A percentile compares a stretch with the other conserved stretches of the same genome.
These are phyloP conservation scores for Sycophaga agraensis DNA, from an alignment of 1,140 invertebrate genomes.

Conservation along the genomic window DNA sequence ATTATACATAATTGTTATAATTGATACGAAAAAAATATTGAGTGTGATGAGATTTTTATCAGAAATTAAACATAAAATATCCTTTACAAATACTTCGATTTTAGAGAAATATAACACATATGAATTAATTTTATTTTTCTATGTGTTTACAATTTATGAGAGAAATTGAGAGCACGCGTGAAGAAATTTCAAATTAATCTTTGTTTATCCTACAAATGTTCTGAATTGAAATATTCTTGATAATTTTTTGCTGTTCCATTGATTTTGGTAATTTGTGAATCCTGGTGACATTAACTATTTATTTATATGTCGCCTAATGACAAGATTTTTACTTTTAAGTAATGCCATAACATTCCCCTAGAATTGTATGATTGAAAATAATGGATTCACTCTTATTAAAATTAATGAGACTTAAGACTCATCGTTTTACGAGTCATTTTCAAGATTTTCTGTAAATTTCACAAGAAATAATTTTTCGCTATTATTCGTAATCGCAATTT, in stretches of 20 bases:
- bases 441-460: background rate
- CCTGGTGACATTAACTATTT: conserved; percentile 34
- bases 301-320: conserved; percentile 15
- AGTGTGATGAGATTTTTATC: too few relatives aligned
- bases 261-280: conserved; percentile 55
- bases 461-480: background rate
- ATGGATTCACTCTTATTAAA: conserved; percentile 54
- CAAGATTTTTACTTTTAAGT: conserved; percentile 31
- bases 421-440: background rate
- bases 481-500: background rate
- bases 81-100: too few relatives aligned
- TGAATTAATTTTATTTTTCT: conserved; percentile 1
- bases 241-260: conserved; percentile 34
- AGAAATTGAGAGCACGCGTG: background rate
- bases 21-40: too few relatives aligned
- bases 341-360: conserved; percentile 43
- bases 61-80: too few relatives aligned
- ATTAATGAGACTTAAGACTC: conserved; percentile 41
- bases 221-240: conserved; percentile 27
- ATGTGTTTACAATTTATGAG: background rate
- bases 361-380: conserved; percentile 27
- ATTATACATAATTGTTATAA: too few relatives aligned
- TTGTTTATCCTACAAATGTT: background rate
- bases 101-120: background rate
- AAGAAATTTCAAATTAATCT: background rate